phyloP scores from a whole-genome alignment of 2,888 invertebrate species.

The Clusia tigrina region DNA sequence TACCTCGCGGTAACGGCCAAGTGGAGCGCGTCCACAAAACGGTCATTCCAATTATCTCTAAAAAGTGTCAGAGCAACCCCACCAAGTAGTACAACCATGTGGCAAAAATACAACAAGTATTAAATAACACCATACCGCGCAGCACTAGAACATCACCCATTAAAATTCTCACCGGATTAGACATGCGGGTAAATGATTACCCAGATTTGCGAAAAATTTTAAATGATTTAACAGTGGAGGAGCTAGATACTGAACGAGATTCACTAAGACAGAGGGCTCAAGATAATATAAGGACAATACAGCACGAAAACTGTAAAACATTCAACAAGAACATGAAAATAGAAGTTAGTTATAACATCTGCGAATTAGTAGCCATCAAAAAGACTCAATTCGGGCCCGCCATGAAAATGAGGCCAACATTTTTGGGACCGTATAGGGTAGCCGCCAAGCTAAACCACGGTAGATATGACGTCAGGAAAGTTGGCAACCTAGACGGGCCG shows the following conservation, averaged over 20 bases:
- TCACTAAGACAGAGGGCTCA: neutral
- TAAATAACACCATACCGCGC: neutral
- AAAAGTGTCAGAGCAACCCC: neutral
- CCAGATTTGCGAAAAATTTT: neutral
- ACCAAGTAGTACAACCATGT: neutral
- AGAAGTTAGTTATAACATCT: constrained; percentile 4
- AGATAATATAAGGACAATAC: constrained; percentile 20
- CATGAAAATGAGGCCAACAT: constrained; percentile 27
- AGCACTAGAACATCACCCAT: neutral
- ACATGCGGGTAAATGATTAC: neutral
- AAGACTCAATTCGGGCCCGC: constrained; percentile 26
- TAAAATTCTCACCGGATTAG: neutral
- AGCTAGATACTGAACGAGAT: neutral
- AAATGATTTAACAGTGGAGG: neutral
- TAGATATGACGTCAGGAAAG: constrained; percentile 26
- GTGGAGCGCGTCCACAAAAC: neutral
- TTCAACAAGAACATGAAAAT: constrained; percentile 15
- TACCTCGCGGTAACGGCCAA: neutral
- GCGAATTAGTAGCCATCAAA: constrained; percentile 30
- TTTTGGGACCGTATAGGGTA: constrained; percentile 24
- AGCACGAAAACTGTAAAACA: constrained; percentile 15
- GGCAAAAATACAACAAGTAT: no score
- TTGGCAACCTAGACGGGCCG: constrained; percentile 19
- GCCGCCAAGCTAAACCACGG: constrained; percentile 12
- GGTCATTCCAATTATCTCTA: neutral